phyloP scores from a whole-genome alignment of 1,140 invertebrate genomes.

The Temnothorax nylanderi region DNA sequence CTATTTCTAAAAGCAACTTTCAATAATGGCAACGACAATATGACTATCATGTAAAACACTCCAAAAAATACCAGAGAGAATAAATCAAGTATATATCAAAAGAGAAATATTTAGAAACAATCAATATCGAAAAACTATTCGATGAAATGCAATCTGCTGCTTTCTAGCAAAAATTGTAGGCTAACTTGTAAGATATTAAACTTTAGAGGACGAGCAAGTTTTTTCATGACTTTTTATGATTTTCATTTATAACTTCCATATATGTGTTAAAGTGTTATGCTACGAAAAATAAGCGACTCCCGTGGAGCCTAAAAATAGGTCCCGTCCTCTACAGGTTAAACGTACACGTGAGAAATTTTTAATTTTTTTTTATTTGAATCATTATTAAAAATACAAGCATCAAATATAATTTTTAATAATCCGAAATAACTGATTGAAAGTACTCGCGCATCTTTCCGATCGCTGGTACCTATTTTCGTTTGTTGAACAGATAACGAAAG shows the following conservation, averaged over 20 bases:
- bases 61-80: not conserved
- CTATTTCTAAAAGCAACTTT: not conserved
- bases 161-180: not conserved
- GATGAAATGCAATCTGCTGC: not conserved
- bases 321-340: not conserved
- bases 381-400: not conserved
- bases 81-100: not conserved
- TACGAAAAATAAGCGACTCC: no score
- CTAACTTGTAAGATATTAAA: not conserved
- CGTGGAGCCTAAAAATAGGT: no score
- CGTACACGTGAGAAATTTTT: not conserved
- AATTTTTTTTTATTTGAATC: not conserved
- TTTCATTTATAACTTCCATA: no score
- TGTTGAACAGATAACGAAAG: not conserved
- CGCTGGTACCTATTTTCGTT: not conserved
- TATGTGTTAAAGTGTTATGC: no score
- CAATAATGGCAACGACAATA: constrained; percentile 1
- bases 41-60: not conserved
- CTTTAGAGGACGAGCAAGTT: no score
- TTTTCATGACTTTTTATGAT: no score
- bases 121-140: not conserved
- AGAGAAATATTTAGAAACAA: not conserved
- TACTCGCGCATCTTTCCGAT: not conserved
- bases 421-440: not conserved
- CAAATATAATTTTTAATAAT: not conserved